Percentiles rank a stretch among this genome's conserved stretches.
These are phyloP conservation scores for Limnephilus marmoratus DNA, from an alignment of 2,888 invertebrate species.

Conservation along the genomic window DNA sequence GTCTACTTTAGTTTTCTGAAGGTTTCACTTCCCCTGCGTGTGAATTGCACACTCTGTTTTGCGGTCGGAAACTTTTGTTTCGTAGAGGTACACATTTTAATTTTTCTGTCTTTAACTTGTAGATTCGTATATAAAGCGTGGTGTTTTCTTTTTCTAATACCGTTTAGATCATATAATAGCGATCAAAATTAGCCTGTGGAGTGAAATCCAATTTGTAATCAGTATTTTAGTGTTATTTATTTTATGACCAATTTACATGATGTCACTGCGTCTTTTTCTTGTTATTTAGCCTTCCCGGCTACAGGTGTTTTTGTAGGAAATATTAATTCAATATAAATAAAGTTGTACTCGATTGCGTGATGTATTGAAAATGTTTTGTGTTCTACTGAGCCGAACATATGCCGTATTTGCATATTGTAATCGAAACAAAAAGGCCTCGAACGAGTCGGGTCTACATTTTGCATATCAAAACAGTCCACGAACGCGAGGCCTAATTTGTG, in stretches of 20 bases:
- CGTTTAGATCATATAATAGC: too few relatives aligned
- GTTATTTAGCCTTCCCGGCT: neutral
- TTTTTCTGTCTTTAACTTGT: too few relatives aligned
- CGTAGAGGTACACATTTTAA: too few relatives aligned
- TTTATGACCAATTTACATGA: neutral
- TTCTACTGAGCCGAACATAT: slow-evolving; percentile 4
- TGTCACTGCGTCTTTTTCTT: neutral
- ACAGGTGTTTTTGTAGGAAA: slow-evolving; percentile 26
- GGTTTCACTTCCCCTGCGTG: too few relatives aligned
- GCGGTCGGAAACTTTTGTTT: too few relatives aligned
- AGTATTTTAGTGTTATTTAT: neutral
- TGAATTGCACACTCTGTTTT: too few relatives aligned
- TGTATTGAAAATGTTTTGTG: slow-evolving; percentile 14
- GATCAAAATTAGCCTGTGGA: too few relatives aligned
- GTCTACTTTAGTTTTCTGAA: too few relatives aligned
- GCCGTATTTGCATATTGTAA: slow-evolving; percentile 17
- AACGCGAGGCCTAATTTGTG: neutral
- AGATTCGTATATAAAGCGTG: too few relatives aligned
- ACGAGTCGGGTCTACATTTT: slow-evolving; percentile 5
- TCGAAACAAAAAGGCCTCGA: slow-evolving; percentile 23
- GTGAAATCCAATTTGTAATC: neutral
- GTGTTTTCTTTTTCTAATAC: too few relatives aligned
- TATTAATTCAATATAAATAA: slow-evolving; percentile 3
- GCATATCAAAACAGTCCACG: slow-evolving; percentile 27
- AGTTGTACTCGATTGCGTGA: neutral